Evolutionary conservation across 2,797 vertebrate genomes (phyloP).

Genomic region (Melanotaenia maccullochi): DNA sequence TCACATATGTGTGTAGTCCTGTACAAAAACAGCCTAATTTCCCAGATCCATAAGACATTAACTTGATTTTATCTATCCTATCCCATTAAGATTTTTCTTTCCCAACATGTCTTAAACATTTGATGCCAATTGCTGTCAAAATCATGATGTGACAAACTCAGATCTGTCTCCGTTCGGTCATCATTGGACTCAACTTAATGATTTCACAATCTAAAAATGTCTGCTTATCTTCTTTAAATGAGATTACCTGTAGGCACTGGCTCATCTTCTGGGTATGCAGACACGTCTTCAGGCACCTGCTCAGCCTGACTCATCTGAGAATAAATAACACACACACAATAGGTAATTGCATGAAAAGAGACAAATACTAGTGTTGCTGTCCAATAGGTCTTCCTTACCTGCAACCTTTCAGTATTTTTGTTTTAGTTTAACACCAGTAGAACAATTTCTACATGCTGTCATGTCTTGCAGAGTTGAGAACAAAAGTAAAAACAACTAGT

Average conservation of each 20-base stretch:
- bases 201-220: not conserved
- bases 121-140: too few species aligned
- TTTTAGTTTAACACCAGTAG: not conserved
- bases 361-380: not conserved
- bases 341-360: not conserved
- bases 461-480: not conserved
- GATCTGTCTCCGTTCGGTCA: too few species aligned
- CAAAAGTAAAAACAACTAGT: not conserved
- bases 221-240: not conserved
- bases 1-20: too few species aligned
- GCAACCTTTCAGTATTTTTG: not conserved
- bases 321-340: slow-evolving; percentile 11
- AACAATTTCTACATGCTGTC: not conserved
- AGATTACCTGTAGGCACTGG: slow-evolving; percentile 82
- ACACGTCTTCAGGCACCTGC: slow-evolving; percentile 86
- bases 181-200: not conserved
- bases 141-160: too few species aligned
- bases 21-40: too few species aligned
- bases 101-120: too few species aligned
- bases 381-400: not conserved
- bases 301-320: slow-evolving; percentile 89
- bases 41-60: too few species aligned
- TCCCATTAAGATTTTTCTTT: too few species aligned
- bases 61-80: too few species aligned
- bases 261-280: slow-evolving; percentile 88